Percentiles rank a stretch among this genome's conserved stretches.
These are phyloP conservation scores for Bergia puertoricense DNA, from an alignment of 92 coral and sea anemone genomes.

Conservation along the genomic window DNA sequence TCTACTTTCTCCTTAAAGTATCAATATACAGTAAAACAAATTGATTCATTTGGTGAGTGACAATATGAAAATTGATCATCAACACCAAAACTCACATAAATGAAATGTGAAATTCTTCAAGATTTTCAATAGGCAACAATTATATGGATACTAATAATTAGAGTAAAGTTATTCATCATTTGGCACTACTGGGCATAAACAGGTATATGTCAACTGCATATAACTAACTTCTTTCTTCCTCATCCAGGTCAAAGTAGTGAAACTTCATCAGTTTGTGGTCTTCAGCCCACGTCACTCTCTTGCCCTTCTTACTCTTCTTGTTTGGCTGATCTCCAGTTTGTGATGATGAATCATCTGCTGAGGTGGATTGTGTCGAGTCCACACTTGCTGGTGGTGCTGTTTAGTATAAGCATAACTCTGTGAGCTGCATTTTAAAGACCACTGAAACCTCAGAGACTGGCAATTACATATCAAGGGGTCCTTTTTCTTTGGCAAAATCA, in stretches of 20 bases:
- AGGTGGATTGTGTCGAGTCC: constrained; percentile 57
- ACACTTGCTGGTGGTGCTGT: constrained; percentile 33
- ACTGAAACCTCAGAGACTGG: not conserved
- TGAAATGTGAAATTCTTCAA: too few relatives aligned
- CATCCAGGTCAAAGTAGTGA: constrained; percentile 96
- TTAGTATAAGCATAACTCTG: not conserved
- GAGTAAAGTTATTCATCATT: too few relatives aligned
- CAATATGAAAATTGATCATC: too few relatives aligned
- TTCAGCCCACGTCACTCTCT: constrained; percentile 74
- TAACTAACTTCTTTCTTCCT: constrained; percentile 90
- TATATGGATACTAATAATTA: too few relatives aligned
- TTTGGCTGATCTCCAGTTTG: constrained; percentile 53
- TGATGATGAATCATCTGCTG: constrained; percentile 53
- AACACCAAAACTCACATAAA: too few relatives aligned
- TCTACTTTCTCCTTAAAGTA: too few relatives aligned
- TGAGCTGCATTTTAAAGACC: not conserved
- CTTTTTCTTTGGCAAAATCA: too few relatives aligned
- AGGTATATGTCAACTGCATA: too few relatives aligned
- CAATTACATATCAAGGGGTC: not conserved
- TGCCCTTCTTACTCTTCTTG: constrained; percentile 88
- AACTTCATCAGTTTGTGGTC: constrained; percentile 80
- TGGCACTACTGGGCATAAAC: too few relatives aligned
- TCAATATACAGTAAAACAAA: too few relatives aligned
- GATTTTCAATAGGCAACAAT: too few relatives aligned
- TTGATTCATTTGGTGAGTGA: too few relatives aligned